phyloP scores from a whole-genome alignment of 2,797 vertebrate genomes.

The Tenualosa ilisha region DNA sequence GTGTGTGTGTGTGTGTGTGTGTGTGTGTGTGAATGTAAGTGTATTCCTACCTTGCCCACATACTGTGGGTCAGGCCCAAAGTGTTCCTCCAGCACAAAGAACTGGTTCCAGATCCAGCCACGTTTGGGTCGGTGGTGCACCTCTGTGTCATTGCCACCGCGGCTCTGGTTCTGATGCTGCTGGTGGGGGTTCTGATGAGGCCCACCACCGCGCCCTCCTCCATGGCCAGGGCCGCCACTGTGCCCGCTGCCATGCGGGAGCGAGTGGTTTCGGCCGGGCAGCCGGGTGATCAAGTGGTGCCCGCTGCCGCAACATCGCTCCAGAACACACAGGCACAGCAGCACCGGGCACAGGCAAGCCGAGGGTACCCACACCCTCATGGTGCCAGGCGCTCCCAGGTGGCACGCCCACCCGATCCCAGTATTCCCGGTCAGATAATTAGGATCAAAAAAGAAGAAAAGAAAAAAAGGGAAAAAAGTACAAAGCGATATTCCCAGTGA shows the following conservation, averaged over 20 bases:
- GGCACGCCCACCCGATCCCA: conserved; percentile 58
- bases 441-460: no score
- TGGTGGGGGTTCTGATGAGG: neutral
- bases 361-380: conserved; percentile 85
- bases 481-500: conserved; percentile 46
- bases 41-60: conserved; percentile 87
- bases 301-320: conserved; percentile 85
- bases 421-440: conserved; percentile 43
- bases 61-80: conserved; percentile 96
- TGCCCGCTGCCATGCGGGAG: conserved; percentile 59
- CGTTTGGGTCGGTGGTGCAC: conserved; percentile 97
- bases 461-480: neutral
- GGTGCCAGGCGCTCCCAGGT: conserved; percentile 70
- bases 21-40: neutral
- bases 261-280: conserved; percentile 51
- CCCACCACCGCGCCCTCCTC: neutral
- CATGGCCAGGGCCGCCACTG: neutral
- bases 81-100: conserved; percentile 99
- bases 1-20: neutral
- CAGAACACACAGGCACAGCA: conserved; percentile 96
- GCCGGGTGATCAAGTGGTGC: conserved; percentile 66
- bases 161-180: conserved; percentile 81
- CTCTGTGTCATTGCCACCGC: conserved; percentile 87
- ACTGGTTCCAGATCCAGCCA: conserved; percentile 99
- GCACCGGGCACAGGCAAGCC: conserved; percentile 90